Evolutionary conservation across 2,888 invertebrate species (phyloP).

Genomic region (Limnephilus rhombicus): DNA sequence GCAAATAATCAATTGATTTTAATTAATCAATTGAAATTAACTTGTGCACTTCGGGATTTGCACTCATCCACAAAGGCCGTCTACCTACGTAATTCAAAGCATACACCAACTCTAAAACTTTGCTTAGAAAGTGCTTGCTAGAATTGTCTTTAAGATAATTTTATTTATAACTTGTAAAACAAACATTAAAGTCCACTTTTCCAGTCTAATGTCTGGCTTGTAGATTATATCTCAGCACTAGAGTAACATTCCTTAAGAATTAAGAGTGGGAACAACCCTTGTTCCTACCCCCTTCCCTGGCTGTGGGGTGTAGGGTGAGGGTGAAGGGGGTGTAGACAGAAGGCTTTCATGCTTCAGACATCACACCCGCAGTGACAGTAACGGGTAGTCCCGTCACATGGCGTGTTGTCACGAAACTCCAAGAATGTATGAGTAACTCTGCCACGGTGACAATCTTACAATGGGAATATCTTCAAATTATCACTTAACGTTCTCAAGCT

Average conservation of each 20-base stretch:
- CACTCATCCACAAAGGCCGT: too few relatives aligned
- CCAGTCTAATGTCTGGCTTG: not conserved
- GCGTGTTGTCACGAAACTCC: not conserved
- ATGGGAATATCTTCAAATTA: not conserved
- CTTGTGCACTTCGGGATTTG: too few relatives aligned
- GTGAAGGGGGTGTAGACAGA: not conserved
- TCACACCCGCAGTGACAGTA: not conserved
- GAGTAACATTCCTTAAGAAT: not conserved
- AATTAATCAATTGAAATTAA: too few relatives aligned
- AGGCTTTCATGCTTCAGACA: not conserved
- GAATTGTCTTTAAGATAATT: constrained; percentile 9
- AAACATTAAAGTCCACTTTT: constrained; percentile 1
- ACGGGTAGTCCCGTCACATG: not conserved
- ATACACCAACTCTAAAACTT: not conserved
- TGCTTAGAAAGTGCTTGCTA: not conserved
- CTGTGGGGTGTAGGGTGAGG: not conserved
- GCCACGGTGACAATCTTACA: not conserved
- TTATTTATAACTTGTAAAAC: not conserved
- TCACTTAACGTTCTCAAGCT: not conserved
- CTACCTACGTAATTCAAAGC: not conserved
- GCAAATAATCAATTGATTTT: too few relatives aligned
- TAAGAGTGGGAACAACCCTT: not conserved
- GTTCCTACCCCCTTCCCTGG: not conserved
- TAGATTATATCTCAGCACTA: not conserved
- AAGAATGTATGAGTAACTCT: not conserved